Conservation (phyloP, 92 coral and sea anemone genomes). For the Porites evermanni region DNA sequence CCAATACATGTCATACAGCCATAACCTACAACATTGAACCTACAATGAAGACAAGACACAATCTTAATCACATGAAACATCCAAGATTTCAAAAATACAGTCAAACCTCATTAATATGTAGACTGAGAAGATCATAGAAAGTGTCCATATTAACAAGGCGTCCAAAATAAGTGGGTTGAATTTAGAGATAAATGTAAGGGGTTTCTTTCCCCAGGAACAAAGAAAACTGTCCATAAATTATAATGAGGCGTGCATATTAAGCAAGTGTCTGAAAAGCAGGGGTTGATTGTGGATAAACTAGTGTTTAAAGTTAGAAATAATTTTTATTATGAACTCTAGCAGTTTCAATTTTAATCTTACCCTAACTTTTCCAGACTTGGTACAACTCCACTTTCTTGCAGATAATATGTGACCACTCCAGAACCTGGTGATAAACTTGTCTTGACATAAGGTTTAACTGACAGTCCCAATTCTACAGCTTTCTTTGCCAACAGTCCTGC, state of each 20-base stretch:
- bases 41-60: conserved; percentile 6
- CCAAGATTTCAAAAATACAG: too few relatives aligned
- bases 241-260: too few relatives aligned
- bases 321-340: neutral
- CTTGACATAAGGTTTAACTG: conserved; percentile 86
- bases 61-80: too few relatives aligned
- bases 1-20: conserved; percentile 99
- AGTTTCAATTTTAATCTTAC: conserved; percentile 42
- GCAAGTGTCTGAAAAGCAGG: too few relatives aligned
- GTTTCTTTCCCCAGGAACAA: too few relatives aligned
- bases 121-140: too few relatives aligned
- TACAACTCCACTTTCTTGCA: conserved; percentile 96
- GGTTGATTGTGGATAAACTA: too few relatives aligned
- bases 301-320: neutral
- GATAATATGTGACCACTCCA: conserved; percentile 96
- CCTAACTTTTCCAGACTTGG: conserved; percentile 90
- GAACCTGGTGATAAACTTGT: conserved; percentile 98
- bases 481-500: conserved; percentile 96
- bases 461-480: conserved; percentile 88
- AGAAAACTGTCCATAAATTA: too few relatives aligned
- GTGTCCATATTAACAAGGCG: too few relatives aligned
- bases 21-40: conserved; percentile 96
- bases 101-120: too few relatives aligned
- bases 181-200: too few relatives aligned
- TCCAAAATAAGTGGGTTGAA: too few relatives aligned